These are phyloP conservation scores for Geotrypetes seraphini DNA, from an alignment of 2,797 vertebrate species.

Conservation along the genomic window DNA sequence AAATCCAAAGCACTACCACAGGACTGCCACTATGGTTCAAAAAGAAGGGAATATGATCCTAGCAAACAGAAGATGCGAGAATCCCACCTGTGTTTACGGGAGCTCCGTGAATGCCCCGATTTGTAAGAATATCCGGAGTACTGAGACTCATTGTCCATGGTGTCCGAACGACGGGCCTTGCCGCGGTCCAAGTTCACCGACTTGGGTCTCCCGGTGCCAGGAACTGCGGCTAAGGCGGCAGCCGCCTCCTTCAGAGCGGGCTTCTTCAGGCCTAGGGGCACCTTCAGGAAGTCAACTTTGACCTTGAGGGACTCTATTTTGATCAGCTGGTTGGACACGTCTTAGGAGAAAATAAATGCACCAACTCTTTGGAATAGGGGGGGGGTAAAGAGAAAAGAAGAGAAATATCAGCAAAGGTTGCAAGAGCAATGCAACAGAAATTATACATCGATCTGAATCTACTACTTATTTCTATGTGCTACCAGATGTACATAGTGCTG, in stretches of 20 bases:
- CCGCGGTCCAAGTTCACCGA: conserved; percentile 43
- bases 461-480: too few species aligned
- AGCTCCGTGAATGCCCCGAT: conserved; percentile 79
- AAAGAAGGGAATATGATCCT: too few species aligned
- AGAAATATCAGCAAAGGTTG: neutral
- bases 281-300: conserved; percentile 87
- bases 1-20: too few species aligned
- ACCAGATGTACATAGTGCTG: too few species aligned
- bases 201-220: conserved; percentile 42
- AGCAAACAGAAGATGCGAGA: too few species aligned
- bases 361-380: fast-evolving
- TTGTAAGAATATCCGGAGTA: conserved; percentile 90
- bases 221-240: conserved; percentile 21
- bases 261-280: conserved; percentile 76
- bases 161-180: conserved; percentile 43
- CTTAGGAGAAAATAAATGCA: conserved; percentile 45
- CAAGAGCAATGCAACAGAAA: too few species aligned
- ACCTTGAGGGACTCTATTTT: conserved; percentile 98
- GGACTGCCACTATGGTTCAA: too few species aligned
- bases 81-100: conserved; percentile 82
- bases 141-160: conserved; percentile 92
- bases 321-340: conserved; percentile 56
- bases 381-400: neutral
- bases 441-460: too few species aligned
- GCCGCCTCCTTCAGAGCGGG: conserved; percentile 70